phyloP scores from a whole-genome alignment of 2,888 invertebrate species.

The Amiota minor region DNA sequence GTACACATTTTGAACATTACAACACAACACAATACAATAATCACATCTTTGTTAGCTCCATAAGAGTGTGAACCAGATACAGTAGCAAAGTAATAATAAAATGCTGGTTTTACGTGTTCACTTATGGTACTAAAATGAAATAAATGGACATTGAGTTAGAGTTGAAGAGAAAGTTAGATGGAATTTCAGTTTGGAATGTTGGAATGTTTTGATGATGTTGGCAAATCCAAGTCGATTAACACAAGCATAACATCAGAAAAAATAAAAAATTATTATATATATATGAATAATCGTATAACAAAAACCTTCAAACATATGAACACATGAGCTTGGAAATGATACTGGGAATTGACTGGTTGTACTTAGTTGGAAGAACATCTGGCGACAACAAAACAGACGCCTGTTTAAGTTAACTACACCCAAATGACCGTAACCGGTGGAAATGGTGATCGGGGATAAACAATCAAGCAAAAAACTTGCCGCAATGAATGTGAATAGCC shows the following conservation, averaged over 20 bases:
- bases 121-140: conserved; percentile 10
- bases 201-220: too few relatives aligned
- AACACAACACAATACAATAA: background rate
- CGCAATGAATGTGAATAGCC: background rate
- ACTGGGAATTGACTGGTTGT: too few relatives aligned
- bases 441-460: background rate
- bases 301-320: conserved; percentile 31
- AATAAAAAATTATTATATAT: background rate
- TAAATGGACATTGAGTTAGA: conserved; percentile 19
- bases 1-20: background rate
- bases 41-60: background rate
- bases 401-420: conserved; percentile 65
- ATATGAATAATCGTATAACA: conserved; percentile 52
- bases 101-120: conserved; percentile 55
- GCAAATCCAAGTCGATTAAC: conserved; percentile 25
- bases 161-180: background rate
- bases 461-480: conserved; percentile 19
- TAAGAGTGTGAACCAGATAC: background rate
- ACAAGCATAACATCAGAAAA: conserved; percentile 25
- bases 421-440: conserved; percentile 44
- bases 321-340: background rate
- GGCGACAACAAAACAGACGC: conserved; percentile 51
- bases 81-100: conserved; percentile 61
- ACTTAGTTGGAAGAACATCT: conserved; percentile 5
- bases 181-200: too few relatives aligned